Evolutionary conservation across 2,113 vertebrate species (phyloP).

Genomic region (Chitala chitala): DNA sequence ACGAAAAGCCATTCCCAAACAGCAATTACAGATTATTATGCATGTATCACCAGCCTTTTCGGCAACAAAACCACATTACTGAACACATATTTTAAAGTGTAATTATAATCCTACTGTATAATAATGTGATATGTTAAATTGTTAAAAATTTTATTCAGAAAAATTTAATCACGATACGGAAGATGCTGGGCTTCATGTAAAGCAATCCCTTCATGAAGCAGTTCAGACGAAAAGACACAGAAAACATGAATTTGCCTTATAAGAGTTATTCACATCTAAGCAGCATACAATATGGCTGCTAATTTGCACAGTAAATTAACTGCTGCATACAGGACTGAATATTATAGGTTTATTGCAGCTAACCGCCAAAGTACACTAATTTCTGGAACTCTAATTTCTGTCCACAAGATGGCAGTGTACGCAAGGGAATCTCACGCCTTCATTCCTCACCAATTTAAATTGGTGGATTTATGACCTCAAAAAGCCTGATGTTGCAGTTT

Average conservation of each 20-base stretch:
- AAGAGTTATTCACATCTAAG: background rate
- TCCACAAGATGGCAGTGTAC: slow-evolving; percentile 53
- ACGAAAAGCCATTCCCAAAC: too few species aligned
- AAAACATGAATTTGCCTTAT: background rate
- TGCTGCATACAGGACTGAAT: background rate
- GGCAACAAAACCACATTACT: too few species aligned
- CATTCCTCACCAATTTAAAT: background rate
- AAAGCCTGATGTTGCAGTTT: background rate
- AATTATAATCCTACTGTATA: too few species aligned
- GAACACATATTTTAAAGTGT: too few species aligned
- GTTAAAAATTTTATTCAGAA: too few species aligned
- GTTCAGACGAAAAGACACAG: background rate
- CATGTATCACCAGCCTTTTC: too few species aligned
- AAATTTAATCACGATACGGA: too few species aligned
- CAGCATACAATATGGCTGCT: background rate
- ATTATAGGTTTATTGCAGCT: background rate
- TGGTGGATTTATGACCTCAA: background rate
- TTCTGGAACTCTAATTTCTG: slow-evolving; percentile 18
- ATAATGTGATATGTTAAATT: too few species aligned
- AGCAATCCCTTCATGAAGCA: background rate
- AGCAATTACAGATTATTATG: too few species aligned
- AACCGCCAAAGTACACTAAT: background rate
- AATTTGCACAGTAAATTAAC: background rate
- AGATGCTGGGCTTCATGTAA: too few species aligned
- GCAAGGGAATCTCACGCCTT: background rate